Conservation (phyloP, 2,113 vertebrate genomes). For the Notarius lentiginosus region DNA sequence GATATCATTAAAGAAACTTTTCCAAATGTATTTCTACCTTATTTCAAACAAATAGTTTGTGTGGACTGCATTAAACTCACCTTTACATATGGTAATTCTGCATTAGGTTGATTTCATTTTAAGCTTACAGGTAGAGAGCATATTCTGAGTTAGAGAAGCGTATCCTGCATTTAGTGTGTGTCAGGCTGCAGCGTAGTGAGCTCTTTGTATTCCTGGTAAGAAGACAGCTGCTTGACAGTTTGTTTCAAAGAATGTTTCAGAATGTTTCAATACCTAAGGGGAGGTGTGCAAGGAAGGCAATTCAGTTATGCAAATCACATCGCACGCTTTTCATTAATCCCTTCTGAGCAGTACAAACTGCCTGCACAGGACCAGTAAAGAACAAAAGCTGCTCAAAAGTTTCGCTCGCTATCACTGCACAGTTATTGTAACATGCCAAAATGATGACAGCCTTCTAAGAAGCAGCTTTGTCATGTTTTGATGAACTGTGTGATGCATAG, state of each 20-base stretch:
- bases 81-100: constrained; percentile 50
- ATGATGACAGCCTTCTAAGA: constrained; percentile 38
- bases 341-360: constrained; percentile 63
- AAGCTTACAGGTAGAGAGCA: constrained; percentile 31
- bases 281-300: constrained; percentile 65
- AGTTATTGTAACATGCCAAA: constrained; percentile 36
- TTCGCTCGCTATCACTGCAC: constrained; percentile 36
- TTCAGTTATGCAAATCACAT: constrained; percentile 74
- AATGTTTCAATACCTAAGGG: constrained; percentile 69
- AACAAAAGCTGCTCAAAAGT: constrained; percentile 35
- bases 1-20: constrained; percentile 20
- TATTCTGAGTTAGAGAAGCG: constrained; percentile 45
- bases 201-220: constrained; percentile 69
- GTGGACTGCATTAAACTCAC: constrained; percentile 30
- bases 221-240: constrained; percentile 74
- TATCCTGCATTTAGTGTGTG: constrained; percentile 50
- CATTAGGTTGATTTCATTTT: constrained; percentile 45
- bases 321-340: constrained; percentile 73
- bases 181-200: constrained; percentile 54
- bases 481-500: constrained; percentile 25
- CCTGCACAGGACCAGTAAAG: constrained; percentile 45
- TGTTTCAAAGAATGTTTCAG: constrained; percentile 71
- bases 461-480: constrained; percentile 42
- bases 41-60: constrained; percentile 36
- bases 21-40: not conserved